These are phyloP conservation scores for Aplysia californica DNA, from an alignment of 1,140 invertebrate species.

Conservation along the genomic window DNA sequence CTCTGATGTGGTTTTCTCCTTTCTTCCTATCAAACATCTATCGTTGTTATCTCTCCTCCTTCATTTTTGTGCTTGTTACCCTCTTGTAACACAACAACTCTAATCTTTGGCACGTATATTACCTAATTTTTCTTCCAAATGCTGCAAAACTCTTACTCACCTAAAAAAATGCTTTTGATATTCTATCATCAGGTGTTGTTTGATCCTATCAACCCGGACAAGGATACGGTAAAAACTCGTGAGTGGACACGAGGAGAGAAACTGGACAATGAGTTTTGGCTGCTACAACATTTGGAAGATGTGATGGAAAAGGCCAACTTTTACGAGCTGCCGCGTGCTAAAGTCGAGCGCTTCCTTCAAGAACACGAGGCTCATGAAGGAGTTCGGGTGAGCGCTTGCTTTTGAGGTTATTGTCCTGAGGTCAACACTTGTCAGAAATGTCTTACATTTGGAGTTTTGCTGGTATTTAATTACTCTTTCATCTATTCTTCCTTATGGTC, in stretches of 20 bases:
- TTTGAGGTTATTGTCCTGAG: no score
- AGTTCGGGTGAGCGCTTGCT: constrained; percentile 52
- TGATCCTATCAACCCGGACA: constrained; percentile 67
- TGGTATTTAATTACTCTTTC: no score
- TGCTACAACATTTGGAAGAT: constrained; percentile 60
- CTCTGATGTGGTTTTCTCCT: no score
- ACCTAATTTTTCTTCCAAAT: neutral
- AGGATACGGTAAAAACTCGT: constrained; percentile 60
- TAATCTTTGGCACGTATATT: neutral
- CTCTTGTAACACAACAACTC: neutral
- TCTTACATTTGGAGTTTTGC: no score
- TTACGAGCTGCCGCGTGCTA: constrained; percentile 52
- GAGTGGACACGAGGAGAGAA: constrained; percentile 50
- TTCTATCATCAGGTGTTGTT: constrained; percentile 52
- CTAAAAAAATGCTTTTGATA: neutral
- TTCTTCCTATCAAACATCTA: neutral
- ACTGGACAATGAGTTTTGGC: constrained; percentile 65
- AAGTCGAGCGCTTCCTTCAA: constrained; percentile 45
- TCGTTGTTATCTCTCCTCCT: no score
- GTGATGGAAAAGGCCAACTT: constrained; percentile 65
- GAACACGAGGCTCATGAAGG: constrained; percentile 54
- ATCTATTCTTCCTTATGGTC: no score
- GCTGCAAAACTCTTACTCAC: neutral
- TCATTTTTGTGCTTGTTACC: neutral
- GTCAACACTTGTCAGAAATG: no score